Evolutionary conservation across 1,140 invertebrate species (phyloP).

Genomic region (Mamestra configurata): DNA sequence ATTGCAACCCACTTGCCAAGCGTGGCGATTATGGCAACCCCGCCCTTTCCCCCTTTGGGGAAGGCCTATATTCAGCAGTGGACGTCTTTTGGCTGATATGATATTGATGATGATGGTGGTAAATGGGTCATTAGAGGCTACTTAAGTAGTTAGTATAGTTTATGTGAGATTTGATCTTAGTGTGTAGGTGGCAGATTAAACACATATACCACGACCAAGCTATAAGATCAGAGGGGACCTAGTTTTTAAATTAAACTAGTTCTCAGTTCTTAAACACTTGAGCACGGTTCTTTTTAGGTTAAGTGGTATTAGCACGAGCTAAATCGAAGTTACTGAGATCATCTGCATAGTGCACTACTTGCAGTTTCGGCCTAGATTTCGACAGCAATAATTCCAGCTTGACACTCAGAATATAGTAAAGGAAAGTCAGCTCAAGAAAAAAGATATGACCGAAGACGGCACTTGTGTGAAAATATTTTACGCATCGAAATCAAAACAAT

Average conservation of each 20-base stretch:
- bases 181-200: no score
- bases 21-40: no score
- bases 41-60: no score
- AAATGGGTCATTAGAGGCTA: no score
- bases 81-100: no score
- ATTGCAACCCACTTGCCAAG: no score
- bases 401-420: neutral
- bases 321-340: conserved; percentile 3
- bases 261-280: conserved; percentile 26
- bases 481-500: conserved; percentile 20
- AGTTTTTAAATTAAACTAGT: conserved; percentile 37
- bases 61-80: no score
- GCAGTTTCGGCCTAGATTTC: neutral
- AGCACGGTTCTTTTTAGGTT: conserved; percentile 26
- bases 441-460: no score
- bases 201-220: no score
- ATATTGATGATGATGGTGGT: no score
- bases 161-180: no score
- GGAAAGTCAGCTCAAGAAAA: neutral
- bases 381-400: neutral
- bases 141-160: no score
- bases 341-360: neutral
- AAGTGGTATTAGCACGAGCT: conserved; percentile 16
- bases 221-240: conserved; percentile 3
- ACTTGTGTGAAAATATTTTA: neutral